Percentiles rank a stretch among this genome's conserved stretches.
Conservation (phyloP, 1,140 invertebrate species). For the Vollenhovia emeryi region DNA sequence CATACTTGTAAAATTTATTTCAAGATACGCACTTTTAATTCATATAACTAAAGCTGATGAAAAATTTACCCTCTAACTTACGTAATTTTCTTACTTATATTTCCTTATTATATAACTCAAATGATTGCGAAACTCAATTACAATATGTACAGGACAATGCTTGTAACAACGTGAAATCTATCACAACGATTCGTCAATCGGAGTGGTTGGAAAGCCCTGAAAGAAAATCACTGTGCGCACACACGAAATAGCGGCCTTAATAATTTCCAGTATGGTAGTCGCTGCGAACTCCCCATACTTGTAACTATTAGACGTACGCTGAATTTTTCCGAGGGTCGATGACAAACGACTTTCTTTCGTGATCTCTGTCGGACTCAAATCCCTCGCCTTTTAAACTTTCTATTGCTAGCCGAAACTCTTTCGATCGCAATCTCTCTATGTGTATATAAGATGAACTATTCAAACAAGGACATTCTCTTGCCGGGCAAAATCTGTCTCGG, state of each 20-base stretch:
- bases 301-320: constrained; percentile 47
- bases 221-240: constrained; percentile 67
- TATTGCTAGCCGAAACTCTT: constrained; percentile 57
- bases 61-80: not conserved
- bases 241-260: constrained; percentile 73
- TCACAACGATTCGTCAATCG: constrained; percentile 41
- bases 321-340: constrained; percentile 39
- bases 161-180: constrained; percentile 12
- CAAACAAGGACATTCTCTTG: not conserved
- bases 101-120: not conserved
- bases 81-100: not conserved
- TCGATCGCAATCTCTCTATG: constrained; percentile 11
- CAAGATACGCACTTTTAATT: not conserved
- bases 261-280: constrained; percentile 65
- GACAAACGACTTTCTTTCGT: constrained; percentile 44
- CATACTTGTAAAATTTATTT: not conserved
- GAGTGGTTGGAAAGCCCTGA: constrained; percentile 4
- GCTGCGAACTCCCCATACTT: constrained; percentile 44
- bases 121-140: not conserved
- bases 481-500: not conserved
- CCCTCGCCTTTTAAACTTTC: constrained; percentile 44
- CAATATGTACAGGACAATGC: not conserved
- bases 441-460: not conserved
- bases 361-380: constrained; percentile 22
- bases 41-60: not conserved